Conservation (phyloP, 2,113 vertebrate species). For the Bettongia penicillata region DNA sequence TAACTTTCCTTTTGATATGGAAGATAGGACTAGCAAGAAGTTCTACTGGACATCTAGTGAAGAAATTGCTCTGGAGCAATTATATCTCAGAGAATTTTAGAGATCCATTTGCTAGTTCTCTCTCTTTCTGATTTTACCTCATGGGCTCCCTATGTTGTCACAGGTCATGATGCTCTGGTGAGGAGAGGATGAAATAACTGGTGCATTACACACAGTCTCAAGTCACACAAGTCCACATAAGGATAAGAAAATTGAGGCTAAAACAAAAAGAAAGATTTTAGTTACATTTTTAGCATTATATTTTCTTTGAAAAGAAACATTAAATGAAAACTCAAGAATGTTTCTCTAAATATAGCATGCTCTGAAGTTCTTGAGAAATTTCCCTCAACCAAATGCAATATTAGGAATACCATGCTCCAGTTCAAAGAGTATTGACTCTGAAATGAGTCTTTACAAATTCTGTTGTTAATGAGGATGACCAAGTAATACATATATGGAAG, state of each 20-base stretch:
- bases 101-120: not conserved
- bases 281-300: not conserved
- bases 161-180: not conserved
- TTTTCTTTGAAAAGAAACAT: not conserved
- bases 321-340: not conserved
- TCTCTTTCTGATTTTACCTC: not conserved
- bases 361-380: not conserved
- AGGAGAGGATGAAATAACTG: not conserved
- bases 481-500: not conserved
- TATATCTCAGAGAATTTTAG: not conserved
- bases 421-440: not conserved
- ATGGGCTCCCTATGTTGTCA: not conserved
- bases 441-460: not conserved
- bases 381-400: not conserved
- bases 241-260: not conserved
- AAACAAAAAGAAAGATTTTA: not conserved
- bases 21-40: not conserved
- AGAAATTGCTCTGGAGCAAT: not conserved
- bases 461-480: not conserved
- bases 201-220: not conserved
- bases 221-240: not conserved
- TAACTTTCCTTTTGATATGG: not conserved
- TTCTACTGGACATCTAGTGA: not conserved
- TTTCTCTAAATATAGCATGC: not conserved
- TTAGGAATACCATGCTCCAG: not conserved